These are phyloP conservation scores for Muscidifurax raptorellus DNA, from an alignment of 1,140 invertebrate genomes.

Conservation along the genomic window DNA sequence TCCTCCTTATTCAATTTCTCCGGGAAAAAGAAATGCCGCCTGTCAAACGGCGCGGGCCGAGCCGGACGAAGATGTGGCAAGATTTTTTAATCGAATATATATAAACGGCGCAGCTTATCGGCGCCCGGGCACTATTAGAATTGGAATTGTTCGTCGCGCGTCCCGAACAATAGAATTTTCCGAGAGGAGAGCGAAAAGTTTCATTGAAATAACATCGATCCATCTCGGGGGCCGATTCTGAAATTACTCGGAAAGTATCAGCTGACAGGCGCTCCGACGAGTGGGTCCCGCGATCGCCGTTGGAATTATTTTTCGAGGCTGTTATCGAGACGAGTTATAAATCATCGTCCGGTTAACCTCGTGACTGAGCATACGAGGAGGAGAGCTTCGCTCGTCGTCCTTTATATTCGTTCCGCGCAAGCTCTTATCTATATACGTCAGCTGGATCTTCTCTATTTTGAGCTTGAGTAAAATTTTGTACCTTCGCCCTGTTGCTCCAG, in stretches of 20 bases:
- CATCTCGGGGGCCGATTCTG: neutral
- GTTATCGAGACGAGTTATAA: slow-evolving; percentile 22
- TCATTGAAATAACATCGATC: neutral
- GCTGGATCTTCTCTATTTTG: no score
- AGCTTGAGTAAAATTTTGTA: no score
- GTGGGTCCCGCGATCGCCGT: neutral
- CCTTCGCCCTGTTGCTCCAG: no score
- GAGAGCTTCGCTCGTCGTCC: neutral
- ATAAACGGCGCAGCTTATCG: neutral
- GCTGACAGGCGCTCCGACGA: neutral
- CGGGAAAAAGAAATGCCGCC: neutral
- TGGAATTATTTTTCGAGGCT: slow-evolving; percentile 21
- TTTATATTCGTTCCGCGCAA: slow-evolving; percentile 26
- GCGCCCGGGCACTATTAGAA: neutral
- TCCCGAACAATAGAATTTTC: neutral
- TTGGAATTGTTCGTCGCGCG: neutral
- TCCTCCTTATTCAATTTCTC: slow-evolving; percentile 53
- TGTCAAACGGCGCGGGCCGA: neutral
- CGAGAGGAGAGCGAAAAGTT: neutral
- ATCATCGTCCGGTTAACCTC: slow-evolving; percentile 40
- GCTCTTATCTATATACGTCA: no score
- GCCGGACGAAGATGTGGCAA: neutral
- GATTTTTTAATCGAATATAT: slow-evolving; percentile 2
- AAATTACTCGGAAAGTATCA: neutral
- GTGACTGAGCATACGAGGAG: neutral